phyloP scores from a whole-genome alignment of 1,140 invertebrate genomes.

The Leptoteleia sp. region DNA sequence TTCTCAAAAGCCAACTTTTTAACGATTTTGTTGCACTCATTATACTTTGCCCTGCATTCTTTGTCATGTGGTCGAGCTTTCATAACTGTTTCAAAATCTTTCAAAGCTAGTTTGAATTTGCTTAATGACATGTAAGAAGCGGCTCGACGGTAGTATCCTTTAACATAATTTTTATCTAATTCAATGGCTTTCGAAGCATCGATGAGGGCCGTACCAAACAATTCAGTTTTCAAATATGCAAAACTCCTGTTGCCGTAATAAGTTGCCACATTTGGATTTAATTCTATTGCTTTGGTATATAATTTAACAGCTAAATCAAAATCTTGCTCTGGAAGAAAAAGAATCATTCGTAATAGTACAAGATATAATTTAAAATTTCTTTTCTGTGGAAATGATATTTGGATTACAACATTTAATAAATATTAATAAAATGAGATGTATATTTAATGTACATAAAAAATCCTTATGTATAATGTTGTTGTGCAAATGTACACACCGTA shows the following conservation, averaged over 20 bases:
- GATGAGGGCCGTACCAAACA: slow-evolving; percentile 94
- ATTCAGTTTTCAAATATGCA: slow-evolving; percentile 94
- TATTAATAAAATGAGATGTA: no score
- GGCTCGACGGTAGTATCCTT: slow-evolving; percentile 97
- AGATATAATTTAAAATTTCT: no score
- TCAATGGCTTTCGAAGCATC: slow-evolving; percentile 97
- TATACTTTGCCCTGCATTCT: slow-evolving; percentile 96
- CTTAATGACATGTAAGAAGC: slow-evolving; percentile 98
- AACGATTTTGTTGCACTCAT: slow-evolving; percentile 98
- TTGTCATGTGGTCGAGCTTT: slow-evolving; percentile 95
- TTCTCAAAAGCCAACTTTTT: slow-evolving; percentile 97
- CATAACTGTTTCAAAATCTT: slow-evolving; percentile 97
- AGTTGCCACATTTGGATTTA: slow-evolving; percentile 90
- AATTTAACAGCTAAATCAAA: slow-evolving; percentile 94
- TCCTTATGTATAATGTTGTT: no score
- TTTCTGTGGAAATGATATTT: no score
- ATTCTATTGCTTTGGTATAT: slow-evolving; percentile 95
- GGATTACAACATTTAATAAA: no score
- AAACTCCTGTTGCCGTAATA: slow-evolving; percentile 97
- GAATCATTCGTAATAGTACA: no score
- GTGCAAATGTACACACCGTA: no score
- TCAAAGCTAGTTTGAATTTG: slow-evolving; percentile 97
- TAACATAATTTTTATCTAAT: slow-evolving; percentile 94
- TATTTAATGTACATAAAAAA: no score
- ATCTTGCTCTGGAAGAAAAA: slow-evolving; percentile 87